Conservation (phyloP, 2,113 vertebrate species). For the Macaca nemestrina region DNA sequence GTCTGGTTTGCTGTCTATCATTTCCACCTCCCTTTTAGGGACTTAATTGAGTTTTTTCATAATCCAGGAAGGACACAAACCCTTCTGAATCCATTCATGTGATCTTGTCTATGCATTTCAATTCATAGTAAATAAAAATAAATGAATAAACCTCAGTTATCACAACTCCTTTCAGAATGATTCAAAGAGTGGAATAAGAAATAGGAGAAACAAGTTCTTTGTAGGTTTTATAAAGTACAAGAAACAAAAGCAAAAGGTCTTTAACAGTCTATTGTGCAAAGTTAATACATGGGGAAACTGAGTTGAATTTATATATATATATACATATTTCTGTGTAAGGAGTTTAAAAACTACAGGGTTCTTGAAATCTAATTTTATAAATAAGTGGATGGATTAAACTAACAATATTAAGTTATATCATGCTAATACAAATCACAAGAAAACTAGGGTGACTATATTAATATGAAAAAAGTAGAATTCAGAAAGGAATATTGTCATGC, state of each 20-base stretch:
- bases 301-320: not conserved
- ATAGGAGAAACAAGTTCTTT: not conserved
- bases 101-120: not conserved
- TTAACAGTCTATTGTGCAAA: not conserved
- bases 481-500: not conserved
- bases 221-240: not conserved
- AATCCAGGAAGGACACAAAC: not conserved
- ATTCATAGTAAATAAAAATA: not conserved
- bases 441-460: not conserved
- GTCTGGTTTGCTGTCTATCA: not conserved
- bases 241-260: not conserved
- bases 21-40: not conserved
- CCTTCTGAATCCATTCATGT: not conserved
- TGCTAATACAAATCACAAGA: not conserved
- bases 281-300: not conserved
- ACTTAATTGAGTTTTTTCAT: not conserved
- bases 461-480: not conserved
- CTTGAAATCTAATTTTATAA: not conserved
- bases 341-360: not conserved
- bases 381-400: not conserved
- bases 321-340: not conserved
- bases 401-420: not conserved
- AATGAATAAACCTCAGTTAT: not conserved
- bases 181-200: not conserved
- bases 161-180: not conserved